Base-by-base conservation (phyloP, 2,113 vertebrate genomes). In the Neomonachus schauinslandi region DNA sequence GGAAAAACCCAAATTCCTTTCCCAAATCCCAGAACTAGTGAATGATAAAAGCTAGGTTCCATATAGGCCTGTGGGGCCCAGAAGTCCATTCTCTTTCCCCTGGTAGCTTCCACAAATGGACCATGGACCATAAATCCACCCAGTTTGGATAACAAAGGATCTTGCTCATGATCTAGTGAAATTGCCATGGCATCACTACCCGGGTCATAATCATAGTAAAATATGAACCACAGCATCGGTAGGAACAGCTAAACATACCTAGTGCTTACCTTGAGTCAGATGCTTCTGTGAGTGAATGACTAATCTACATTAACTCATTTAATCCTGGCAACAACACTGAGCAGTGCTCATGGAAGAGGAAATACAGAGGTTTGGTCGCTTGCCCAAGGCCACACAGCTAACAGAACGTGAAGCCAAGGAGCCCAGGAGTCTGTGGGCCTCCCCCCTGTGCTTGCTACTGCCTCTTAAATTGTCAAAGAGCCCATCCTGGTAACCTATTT, bases 371-470 rank as follows among this genome's bases (percentile, higher is more conserved):
- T 46, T 12, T 22, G 36, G 18, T 18, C 7, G 33, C 26, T 31
- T 55, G 39, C 84, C 19, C 39, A 94, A 57, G 7, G 42, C 49
- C 91, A 88, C 97, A 6, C 6, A 31, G 61, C 67, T 11, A 0
- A 55, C 36, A 39, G 49, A 22, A 53, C 65, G 3, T 1, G 5
- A 19, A 39, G 12, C 67, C 19, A 2, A 46, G 46, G 9, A 51
- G 76, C 24, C 49, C 28, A 10, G 33, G 49, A 28, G 11, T 12
- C 21, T 6, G 0, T 0, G 19, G 51, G 2, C 24, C n/a, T 1
- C 28, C 26, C 22, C 4, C 0, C 4, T 0, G 22, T 28, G 12
- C 13, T 2, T 1, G 1, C 2, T 4, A 0, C 4, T 1, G 13
- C 14, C 24, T 65, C 49, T 39, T 4, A 10, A 7, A 33, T 24